These are phyloP conservation scores for Cirrhinus mrigala DNA, from an alignment of 2,797 vertebrate species.

Conservation along the genomic window DNA sequence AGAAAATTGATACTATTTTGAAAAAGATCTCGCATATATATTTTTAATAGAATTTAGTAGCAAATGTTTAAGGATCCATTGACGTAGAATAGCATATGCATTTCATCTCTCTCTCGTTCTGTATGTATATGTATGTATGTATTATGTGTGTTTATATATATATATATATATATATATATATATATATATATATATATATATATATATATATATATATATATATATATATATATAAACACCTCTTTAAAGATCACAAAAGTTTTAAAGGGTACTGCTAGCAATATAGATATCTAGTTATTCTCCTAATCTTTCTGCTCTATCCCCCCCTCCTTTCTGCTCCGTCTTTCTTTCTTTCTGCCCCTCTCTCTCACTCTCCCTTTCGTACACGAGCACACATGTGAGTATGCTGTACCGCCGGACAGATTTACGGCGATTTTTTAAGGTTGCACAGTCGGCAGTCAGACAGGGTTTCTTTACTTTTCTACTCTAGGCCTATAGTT, in stretches of 20 bases:
- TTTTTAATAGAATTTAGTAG: not conserved
- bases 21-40: too few species aligned
- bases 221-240: not conserved
- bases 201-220: not conserved
- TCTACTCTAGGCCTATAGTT: conserved; percentile 70
- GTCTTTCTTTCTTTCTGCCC: conserved; percentile 16
- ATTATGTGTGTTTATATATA: too few species aligned
- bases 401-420: conserved; percentile 55
- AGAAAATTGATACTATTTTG: not conserved
- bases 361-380: conserved; percentile 32
- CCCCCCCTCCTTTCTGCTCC: conserved; percentile 21
- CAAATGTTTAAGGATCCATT: not conserved
- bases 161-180: not conserved
- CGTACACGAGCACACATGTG: conserved; percentile 29
- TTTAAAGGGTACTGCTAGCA: conserved; percentile 25
- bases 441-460: conserved; percentile 76
- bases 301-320: conserved; percentile 10
- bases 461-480: conserved; percentile 65
- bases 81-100: not conserved
- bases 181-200: not conserved
- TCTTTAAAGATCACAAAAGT: not conserved
- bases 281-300: conserved; percentile 27
- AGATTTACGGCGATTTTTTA: conserved; percentile 78
- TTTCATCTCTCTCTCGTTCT: not conserved
- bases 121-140: not conserved